A percentile compares a stretch with the other conserved stretches of the same genome.
Conservation (phyloP, 2,797 vertebrate species). For the Onychomys leucogaster region DNA sequence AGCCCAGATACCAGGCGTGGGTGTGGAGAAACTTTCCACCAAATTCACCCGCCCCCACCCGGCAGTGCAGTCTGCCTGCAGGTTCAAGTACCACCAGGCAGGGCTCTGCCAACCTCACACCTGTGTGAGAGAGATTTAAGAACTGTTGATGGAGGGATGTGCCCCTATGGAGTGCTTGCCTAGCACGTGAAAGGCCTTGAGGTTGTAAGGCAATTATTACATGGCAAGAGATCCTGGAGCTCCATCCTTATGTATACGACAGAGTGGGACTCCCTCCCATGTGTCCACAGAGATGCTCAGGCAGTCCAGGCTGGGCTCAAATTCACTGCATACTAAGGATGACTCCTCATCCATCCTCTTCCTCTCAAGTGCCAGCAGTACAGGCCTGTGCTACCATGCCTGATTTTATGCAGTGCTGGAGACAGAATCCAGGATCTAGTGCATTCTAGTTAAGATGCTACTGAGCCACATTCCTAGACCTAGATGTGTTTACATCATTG, state of each 20-base stretch:
- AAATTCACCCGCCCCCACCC: not conserved
- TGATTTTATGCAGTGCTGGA: not conserved
- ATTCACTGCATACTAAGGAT: not conserved
- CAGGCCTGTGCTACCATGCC: not conserved
- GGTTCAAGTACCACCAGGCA: too few relatives aligned
- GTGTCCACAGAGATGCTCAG: not conserved
- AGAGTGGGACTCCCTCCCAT: not conserved
- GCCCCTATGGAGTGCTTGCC: not conserved
- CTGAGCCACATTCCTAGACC: not conserved
- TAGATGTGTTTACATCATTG: not conserved
- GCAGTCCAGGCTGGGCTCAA: not conserved
- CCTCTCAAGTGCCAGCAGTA: too few relatives aligned
- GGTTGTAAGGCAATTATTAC: not conserved
- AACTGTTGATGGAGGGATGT: not conserved
- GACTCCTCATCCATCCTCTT: too few relatives aligned
- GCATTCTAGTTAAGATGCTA: not conserved
- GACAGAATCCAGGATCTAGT: not conserved
- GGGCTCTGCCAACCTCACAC: too few relatives aligned
- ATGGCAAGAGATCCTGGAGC: not conserved
- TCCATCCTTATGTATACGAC: not conserved
- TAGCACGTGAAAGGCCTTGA: not conserved
- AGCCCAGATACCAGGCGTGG: not conserved
- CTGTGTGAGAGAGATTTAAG: not conserved
- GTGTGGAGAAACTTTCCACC: not conserved
- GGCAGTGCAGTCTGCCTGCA: too few relatives aligned